Base-by-base conservation (phyloP, 2,113 vertebrate species). In the Nibea albiflora region DNA sequence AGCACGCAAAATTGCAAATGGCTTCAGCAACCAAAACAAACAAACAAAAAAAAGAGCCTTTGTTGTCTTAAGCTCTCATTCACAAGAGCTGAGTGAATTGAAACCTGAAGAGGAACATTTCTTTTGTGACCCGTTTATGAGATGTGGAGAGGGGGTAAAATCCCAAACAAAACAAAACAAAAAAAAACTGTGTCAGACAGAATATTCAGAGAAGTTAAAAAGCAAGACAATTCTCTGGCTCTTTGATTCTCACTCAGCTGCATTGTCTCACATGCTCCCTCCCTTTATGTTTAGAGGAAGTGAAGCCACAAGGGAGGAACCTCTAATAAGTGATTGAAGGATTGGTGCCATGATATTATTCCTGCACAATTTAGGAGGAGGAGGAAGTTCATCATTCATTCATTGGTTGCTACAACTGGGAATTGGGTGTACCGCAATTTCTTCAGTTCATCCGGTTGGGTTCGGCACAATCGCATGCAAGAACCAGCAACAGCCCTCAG, bases 321-420 rank as follows among this genome's bases (percentile, higher is more conserved):
- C 60, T 78, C 79, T 73, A 42, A 76, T 67, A 66, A 68, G 88
- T 91, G 91, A 93, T 87, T 92, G 90, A 92, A 88, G 81, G 91
- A 91, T 91, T 90, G 84, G 88, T 92, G 92, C 57, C 85, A 82
- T 53, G n/a, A 3, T 57, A 17, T 76, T 72, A 71, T 67, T 85
- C 42, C 74, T 64, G 83, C 79, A 54, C 81, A 74, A 50, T 85
- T 85, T 66, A 90, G 79, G 81, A 86, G 83, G 72, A 85, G 81
- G 81, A 70, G 84, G 84, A 89, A 83, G 78, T 81, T 87, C 71
- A 90, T 91, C 49, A 78, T 82, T 89, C 73, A 90, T 92, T 89
- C 44, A 92, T 84, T 20, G 10, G 22, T 26, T 80, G 58, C 35
- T 15, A 62, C 81, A 19, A 5, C 67, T 62, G 75, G 80, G 73